Percentiles rank a stretch among this genome's conserved stretches.
Conservation (phyloP, 2,797 vertebrate species). For the Caiman crocodilus region DNA sequence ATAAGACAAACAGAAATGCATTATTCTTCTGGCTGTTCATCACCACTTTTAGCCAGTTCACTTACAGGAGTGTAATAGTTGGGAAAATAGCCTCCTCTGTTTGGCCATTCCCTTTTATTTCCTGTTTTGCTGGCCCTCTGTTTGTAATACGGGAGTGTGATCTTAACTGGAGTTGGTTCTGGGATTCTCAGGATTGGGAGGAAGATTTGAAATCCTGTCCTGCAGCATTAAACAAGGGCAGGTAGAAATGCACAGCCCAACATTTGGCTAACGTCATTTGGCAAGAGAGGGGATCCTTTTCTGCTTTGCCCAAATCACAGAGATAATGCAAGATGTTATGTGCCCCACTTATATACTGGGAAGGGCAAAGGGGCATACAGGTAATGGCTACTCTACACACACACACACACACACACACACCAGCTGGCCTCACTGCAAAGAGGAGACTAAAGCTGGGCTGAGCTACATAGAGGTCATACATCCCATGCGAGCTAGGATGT, state of each 20-base stretch:
- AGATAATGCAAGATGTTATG: background rate
- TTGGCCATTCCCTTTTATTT: background rate
- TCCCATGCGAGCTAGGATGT: no score
- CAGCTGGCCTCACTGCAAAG: no score
- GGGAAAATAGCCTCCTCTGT: background rate
- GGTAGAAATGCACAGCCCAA: background rate
- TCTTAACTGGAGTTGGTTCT: background rate
- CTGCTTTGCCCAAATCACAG: background rate
- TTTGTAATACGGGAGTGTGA: background rate
- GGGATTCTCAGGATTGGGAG: background rate
- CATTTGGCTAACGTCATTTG: background rate
- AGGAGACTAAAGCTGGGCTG: rapidly evolving
- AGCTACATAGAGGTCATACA: background rate
- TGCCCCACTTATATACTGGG: rapidly evolving
- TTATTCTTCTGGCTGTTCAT: background rate
- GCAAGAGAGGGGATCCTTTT: background rate
- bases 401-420: no score
- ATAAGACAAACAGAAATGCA: background rate
- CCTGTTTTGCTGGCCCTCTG: background rate
- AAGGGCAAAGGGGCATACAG: rapidly evolving
- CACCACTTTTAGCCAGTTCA: background rate
- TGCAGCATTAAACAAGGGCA: background rate
- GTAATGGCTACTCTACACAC: background rate
- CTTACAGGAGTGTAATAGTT: background rate
- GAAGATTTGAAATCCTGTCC: background rate